These are phyloP conservation scores for Beroe ovata DNA, from an alignment of 37 sponge, comb jelly and placozoan genomes.

Conservation along the genomic window DNA sequence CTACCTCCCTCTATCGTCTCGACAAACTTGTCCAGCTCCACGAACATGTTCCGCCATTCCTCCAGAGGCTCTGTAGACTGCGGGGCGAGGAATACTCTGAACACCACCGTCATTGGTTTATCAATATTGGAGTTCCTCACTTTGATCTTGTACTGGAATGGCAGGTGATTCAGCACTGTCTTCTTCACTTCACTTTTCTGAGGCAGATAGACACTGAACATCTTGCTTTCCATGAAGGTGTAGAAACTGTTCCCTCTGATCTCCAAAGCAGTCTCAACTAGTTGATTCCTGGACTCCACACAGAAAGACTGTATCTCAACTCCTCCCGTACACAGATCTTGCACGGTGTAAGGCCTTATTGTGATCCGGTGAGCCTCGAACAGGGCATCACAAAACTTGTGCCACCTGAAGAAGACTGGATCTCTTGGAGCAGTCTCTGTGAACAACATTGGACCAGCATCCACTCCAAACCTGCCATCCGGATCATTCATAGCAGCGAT, in stretches of 20 bases:
- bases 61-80: not conserved
- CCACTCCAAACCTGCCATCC: slow-evolving; percentile 23
- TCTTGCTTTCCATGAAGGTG: slow-evolving; percentile 8
- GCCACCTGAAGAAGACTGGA: slow-evolving; percentile 27
- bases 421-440: slow-evolving; percentile 49
- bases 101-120: not conserved
- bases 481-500: slow-evolving; percentile 58
- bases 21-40: slow-evolving; percentile 63
- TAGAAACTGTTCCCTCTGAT: not conserved
- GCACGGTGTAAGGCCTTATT: not conserved
- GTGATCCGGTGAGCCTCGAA: slow-evolving; percentile 21
- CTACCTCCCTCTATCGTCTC: not conserved
- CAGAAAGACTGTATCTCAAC: not conserved
- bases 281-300: not conserved
- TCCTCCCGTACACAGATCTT: not conserved
- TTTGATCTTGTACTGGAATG: slow-evolving; percentile 29
- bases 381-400: slow-evolving; percentile 58
- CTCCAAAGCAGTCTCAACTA: not conserved
- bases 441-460: slow-evolving; percentile 22
- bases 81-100: slow-evolving; percentile 29
- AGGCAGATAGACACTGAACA: not conserved
- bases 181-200: not conserved
- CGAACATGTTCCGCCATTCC: slow-evolving; percentile 28
- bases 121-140: not conserved
- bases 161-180: slow-evolving; percentile 1